Percentiles rank a stretch among this genome's conserved stretches.
These are phyloP conservation scores for Amphibalanus amphitrite DNA, from an alignment of 1,140 invertebrate species.

Conservation along the genomic window DNA sequence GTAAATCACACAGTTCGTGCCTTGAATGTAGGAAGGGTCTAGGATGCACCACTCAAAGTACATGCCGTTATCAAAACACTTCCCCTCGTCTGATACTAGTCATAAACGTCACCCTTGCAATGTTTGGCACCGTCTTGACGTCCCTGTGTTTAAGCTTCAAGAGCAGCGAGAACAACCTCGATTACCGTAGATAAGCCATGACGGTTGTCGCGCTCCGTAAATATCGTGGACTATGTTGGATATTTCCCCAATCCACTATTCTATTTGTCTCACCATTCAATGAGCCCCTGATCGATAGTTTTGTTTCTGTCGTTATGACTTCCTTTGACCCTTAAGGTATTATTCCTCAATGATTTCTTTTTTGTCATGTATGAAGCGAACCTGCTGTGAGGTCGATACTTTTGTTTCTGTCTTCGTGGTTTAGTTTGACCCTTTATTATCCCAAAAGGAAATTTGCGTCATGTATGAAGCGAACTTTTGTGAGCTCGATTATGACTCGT, in stretches of 20 bases:
- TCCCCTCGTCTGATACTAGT: too few relatives aligned
- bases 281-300: background rate
- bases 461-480: too few relatives aligned
- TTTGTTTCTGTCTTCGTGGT: background rate
- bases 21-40: too few relatives aligned
- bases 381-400: background rate
- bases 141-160: background rate
- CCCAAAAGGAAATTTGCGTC: background rate
- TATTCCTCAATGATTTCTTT: too few relatives aligned
- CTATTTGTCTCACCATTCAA: background rate
- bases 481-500: too few relatives aligned
- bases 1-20: background rate
- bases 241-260: background rate
- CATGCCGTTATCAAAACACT: too few relatives aligned
- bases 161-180: background rate
- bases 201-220: too few relatives aligned
- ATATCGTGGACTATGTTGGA: too few relatives aligned
- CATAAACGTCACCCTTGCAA: background rate
- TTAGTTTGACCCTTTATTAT: background rate
- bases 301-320: too few relatives aligned
- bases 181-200: background rate
- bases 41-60: too few relatives aligned
- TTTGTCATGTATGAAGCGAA: too few relatives aligned
- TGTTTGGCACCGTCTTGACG: background rate
- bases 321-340: too few relatives aligned